These are phyloP conservation scores for Phoebastria nigripes DNA, from an alignment of 2,797 vertebrate genomes.

Conservation along the genomic window DNA sequence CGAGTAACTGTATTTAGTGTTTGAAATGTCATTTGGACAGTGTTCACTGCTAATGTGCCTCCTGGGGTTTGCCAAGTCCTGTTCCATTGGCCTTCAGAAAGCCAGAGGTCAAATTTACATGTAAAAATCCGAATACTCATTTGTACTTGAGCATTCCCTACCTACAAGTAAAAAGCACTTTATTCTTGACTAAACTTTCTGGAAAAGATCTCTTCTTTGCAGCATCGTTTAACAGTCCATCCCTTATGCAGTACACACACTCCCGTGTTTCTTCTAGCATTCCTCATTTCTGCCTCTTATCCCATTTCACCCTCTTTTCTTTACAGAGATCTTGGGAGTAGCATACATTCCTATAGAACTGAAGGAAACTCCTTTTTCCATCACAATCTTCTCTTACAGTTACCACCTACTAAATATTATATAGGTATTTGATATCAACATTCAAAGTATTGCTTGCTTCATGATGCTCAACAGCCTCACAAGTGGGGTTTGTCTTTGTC, in stretches of 20 bases:
- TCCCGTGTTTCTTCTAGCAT: background rate
- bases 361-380: background rate
- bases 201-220: background rate
- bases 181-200: background rate
- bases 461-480: background rate
- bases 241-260: background rate
- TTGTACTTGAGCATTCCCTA: background rate
- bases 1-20: background rate
- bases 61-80: background rate
- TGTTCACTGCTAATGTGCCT: background rate
- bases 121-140: background rate
- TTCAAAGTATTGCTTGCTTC: background rate
- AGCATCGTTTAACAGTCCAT: background rate
- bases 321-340: background rate
- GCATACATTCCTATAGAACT: accelerated
- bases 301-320: background rate
- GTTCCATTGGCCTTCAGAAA: background rate
- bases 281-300: background rate
- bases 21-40: background rate
- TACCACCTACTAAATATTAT: background rate
- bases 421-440: background rate
- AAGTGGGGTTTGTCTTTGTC: background rate
- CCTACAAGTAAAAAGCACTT: background rate
- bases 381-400: background rate
- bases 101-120: background rate